A percentile compares a stretch with the other conserved stretches of the same genome.
Conservation (phyloP, 2,797 vertebrate species). For the Fratercula arctica region DNA sequence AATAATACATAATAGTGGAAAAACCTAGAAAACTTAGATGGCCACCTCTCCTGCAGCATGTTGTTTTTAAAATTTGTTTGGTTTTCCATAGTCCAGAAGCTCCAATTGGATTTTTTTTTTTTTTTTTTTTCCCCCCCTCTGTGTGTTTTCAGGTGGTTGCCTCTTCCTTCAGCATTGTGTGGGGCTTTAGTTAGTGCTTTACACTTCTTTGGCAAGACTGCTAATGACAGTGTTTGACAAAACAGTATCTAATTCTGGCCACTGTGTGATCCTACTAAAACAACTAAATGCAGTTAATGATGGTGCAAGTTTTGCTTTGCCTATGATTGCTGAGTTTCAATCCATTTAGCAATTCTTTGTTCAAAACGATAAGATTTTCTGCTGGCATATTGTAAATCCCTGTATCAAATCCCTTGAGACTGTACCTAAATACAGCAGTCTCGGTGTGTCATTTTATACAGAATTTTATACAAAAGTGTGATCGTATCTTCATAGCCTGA, state of each 20-base stretch:
- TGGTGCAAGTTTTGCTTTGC: background rate
- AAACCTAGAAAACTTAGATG: background rate
- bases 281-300: background rate
- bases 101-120: background rate
- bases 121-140: background rate
- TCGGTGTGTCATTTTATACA: background rate
- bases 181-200: background rate
- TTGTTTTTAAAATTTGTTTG: background rate
- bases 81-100: background rate
- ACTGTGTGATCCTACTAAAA: background rate
- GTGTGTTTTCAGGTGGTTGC: background rate
- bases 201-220: background rate
- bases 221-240: background rate
- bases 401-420: background rate
- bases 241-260: background rate
- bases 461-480: background rate
- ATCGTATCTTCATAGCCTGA: background rate
- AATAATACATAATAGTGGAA: background rate
- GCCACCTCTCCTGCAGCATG: background rate
- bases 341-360: background rate
- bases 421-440: background rate
- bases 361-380: conserved; percentile 5
- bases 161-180: background rate
- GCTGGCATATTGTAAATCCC: background rate
- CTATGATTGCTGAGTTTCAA: background rate